A percentile compares a stretch with the other conserved stretches of the same genome.
Conservation (phyloP, 2,113 vertebrate species). For the Lagenorhynchus albirostris region DNA sequence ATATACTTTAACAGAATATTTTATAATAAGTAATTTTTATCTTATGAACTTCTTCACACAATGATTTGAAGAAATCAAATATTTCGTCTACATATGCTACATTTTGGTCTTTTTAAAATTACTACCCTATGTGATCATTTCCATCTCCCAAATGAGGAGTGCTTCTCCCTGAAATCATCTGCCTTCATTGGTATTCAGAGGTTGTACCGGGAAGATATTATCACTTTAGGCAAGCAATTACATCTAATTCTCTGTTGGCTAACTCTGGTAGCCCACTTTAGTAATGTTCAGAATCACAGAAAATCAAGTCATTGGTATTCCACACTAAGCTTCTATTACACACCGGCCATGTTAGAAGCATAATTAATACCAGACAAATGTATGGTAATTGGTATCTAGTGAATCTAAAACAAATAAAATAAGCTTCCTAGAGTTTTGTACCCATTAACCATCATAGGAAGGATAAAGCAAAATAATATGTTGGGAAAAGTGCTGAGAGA, state of each 20-base stretch:
- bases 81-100: not conserved
- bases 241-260: constrained; percentile 81
- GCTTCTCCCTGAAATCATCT: constrained; percentile 61
- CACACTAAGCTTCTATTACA: constrained; percentile 62
- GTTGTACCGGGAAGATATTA: constrained; percentile 81
- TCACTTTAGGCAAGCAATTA: constrained; percentile 88
- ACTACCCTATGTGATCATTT: constrained; percentile 47
- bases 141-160: constrained; percentile 46
- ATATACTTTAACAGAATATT: not conserved
- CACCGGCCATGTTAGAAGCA: constrained; percentile 51
- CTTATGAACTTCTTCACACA: constrained; percentile 9
- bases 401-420: constrained; percentile 66
- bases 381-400: constrained; percentile 63
- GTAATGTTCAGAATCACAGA: constrained; percentile 71
- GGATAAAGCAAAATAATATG: constrained; percentile 51
- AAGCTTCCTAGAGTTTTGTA: constrained; percentile 40
- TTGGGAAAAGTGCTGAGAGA: not conserved
- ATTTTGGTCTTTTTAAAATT: constrained; percentile 60
- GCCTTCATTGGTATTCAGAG: constrained; percentile 88
- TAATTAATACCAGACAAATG: constrained; percentile 54
- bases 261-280: constrained; percentile 78
- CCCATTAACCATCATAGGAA: constrained; percentile 9
- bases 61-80: not conserved
- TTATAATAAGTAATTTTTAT: constrained; percentile 28
- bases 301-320: constrained; percentile 85